Evolutionary conservation across 2,113 vertebrate genomes (phyloP).

Genomic region (Cheilinus undulatus): DNA sequence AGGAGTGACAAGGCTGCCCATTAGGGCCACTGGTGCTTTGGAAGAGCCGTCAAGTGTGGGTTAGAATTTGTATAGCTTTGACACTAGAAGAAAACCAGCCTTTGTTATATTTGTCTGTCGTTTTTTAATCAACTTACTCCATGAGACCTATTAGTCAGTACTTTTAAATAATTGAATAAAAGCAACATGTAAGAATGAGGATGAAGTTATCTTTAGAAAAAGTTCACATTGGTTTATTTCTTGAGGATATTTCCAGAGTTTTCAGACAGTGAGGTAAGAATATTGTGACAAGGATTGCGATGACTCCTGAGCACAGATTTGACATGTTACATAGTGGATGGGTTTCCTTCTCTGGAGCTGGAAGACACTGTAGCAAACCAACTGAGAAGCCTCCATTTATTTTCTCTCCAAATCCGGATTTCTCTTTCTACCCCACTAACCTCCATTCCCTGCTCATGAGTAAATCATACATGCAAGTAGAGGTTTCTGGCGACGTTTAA

Average conservation of each 20-base stretch:
- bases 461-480: background rate
- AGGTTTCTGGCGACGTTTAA: conserved; percentile 2
- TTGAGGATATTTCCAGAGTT: conserved; percentile 46
- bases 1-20: conserved; percentile 38
- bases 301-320: conserved; percentile 59
- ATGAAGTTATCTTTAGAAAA: conserved; percentile 20
- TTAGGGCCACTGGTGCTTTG: conserved; percentile 24
- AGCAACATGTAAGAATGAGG: background rate
- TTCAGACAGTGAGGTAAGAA: conserved; percentile 34
- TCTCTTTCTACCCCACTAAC: conserved; percentile 43
- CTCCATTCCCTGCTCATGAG: conserved; percentile 25
- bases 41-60: background rate
- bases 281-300: conserved; percentile 50
- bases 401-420: conserved; percentile 40
- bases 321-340: conserved; percentile 61
- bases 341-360: conserved; percentile 55
- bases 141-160: background rate
- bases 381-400: conserved; percentile 71
- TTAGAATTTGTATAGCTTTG: conserved; percentile 19
- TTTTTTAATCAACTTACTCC: background rate
- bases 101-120: background rate
- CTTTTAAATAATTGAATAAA: background rate
- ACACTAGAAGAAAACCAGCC: conserved; percentile 7
- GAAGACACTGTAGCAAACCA: conserved; percentile 67
- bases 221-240: conserved; percentile 26